Conservation (phyloP, 2,888 invertebrate genomes). For the Drepanosiphum platanoidis region DNA sequence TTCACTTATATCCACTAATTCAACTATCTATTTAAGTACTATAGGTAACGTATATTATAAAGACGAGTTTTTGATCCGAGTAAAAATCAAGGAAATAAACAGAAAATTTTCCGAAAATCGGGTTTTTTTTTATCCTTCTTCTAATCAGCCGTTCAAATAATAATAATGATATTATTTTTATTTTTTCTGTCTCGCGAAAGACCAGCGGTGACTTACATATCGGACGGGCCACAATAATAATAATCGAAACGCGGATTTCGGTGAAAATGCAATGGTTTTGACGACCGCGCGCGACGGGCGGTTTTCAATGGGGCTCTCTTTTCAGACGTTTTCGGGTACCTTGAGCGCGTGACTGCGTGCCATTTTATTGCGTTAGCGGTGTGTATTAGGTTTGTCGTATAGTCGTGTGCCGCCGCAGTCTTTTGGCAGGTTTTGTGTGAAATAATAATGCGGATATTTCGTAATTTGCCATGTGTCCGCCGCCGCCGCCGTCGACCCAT, state of each 20-base stretch:
- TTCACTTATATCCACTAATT: conserved; percentile 31
- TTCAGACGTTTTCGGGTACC: not conserved
- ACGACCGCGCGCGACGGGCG: conserved; percentile 43
- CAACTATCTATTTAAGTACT: too few relatives aligned
- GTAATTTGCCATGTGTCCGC: conserved; percentile 59
- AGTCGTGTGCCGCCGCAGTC: not conserved
- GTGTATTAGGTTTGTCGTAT: conserved; percentile 16
- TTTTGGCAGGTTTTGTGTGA: conserved; percentile 42
- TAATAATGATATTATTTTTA: too few relatives aligned
- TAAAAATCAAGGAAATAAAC: too few relatives aligned
- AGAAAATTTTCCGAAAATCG: too few relatives aligned
- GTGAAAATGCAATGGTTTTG: conserved; percentile 32
- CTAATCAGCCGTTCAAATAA: too few relatives aligned
- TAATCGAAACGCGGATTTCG: conserved; percentile 7
- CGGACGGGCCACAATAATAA: not conserved
- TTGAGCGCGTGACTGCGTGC: conserved; percentile 40
- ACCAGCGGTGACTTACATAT: too few relatives aligned
- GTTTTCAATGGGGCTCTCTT: conserved; percentile 44
- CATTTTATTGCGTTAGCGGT: conserved; percentile 8
- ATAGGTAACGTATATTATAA: too few relatives aligned
- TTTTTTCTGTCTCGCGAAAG: too few relatives aligned
- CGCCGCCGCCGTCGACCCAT: too few relatives aligned
- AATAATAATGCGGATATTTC: conserved; percentile 54
- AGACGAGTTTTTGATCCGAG: too few relatives aligned
- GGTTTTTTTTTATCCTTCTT: too few relatives aligned